Conservation (phyloP, 2,113 vertebrate genomes). For the Neolamprologus falcicula region DNA sequence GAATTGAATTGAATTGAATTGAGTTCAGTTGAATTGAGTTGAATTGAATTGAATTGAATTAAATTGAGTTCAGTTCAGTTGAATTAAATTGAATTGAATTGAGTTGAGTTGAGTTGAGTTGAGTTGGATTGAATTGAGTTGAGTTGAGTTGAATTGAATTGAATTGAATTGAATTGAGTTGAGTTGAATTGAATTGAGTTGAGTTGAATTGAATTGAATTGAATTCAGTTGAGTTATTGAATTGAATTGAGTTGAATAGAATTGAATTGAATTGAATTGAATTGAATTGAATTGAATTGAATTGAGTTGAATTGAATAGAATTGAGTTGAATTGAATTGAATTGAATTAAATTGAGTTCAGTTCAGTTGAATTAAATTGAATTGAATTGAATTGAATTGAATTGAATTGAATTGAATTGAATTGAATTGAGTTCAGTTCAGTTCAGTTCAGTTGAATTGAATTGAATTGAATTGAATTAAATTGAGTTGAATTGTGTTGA, state of each 20-base stretch:
- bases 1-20: too few species aligned
- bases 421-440: fast-evolving
- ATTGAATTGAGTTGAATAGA: fast-evolving
- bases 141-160: neutral
- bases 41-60: too few species aligned
- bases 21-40: too few species aligned
- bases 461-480: fast-evolving
- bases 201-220: fast-evolving
- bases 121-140: too few species aligned
- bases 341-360: too few species aligned
- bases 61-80: fast-evolving
- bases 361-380: fast-evolving
- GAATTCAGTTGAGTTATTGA: fast-evolving
- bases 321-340: fast-evolving
- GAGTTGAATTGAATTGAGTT: too few species aligned
- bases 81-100: fast-evolving
- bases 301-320: too few species aligned
- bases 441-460: fast-evolving
- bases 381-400: fast-evolving
- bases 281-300: fast-evolving
- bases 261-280: fast-evolving
- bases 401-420: fast-evolving
- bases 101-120: neutral
- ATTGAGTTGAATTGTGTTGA: fast-evolving
- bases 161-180: neutral